phyloP scores from a whole-genome alignment of 1,140 invertebrate genomes.

The Gryon sp. region DNA sequence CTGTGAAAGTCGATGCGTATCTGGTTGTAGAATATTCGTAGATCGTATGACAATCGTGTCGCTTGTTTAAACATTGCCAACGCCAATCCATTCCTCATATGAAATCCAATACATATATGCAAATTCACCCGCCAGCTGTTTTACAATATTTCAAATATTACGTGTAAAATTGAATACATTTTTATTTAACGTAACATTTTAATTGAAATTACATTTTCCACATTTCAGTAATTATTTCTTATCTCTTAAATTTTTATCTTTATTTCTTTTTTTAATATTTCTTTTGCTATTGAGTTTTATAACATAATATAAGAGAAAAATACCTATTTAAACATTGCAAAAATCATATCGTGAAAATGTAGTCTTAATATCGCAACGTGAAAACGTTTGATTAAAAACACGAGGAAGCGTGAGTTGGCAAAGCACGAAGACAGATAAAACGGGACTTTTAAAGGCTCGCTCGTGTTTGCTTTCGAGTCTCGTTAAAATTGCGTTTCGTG shows the following conservation, averaged over 20 bases:
- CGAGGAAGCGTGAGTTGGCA: neutral
- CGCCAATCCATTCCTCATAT: neutral
- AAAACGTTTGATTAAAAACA: neutral
- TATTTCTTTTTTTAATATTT: too few relatives aligned
- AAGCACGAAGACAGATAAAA: neutral
- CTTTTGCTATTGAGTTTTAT: too few relatives aligned
- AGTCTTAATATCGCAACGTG: too few relatives aligned
- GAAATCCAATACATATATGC: neutral
- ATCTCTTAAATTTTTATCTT: too few relatives aligned
- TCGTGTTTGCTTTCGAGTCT: conserved; percentile 2
- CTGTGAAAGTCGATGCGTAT: neutral
- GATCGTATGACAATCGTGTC: neutral
- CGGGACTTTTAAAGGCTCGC: conserved; percentile 14
- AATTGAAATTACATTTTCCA: too few relatives aligned
- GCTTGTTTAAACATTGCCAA: conserved; percentile 1
- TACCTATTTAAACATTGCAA: too few relatives aligned
- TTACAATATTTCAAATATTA: too few relatives aligned
- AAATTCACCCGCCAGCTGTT: neutral
- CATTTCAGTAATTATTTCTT: too few relatives aligned
- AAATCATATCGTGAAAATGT: too few relatives aligned
- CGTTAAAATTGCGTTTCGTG: conserved; percentile 19
- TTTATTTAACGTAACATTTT: too few relatives aligned
- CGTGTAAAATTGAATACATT: too few relatives aligned
- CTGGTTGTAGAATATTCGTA: neutral
- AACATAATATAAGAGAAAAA: too few relatives aligned